These are phyloP conservation scores for Hydrolagus colliei DNA, from an alignment of 2,797 vertebrate genomes.

Conservation along the genomic window DNA sequence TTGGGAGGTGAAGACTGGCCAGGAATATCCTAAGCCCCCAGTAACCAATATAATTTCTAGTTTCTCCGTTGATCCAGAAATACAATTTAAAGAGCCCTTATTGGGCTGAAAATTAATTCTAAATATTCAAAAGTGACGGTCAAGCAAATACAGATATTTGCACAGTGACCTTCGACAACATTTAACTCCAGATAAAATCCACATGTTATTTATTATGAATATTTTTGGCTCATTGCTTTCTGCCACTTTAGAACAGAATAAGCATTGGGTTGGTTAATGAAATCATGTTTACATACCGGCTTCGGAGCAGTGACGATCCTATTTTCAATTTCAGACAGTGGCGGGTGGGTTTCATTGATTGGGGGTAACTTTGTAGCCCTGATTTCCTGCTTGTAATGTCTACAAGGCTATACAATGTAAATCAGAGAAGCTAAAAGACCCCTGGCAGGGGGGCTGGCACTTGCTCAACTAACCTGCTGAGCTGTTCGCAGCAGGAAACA, in stretches of 20 bases:
- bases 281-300: neutral
- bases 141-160: neutral
- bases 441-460: constrained; percentile 60
- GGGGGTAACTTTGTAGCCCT: constrained; percentile 40
- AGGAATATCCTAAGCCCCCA: no score
- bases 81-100: neutral
- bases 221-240: neutral
- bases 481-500: constrained; percentile 67
- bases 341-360: constrained; percentile 37
- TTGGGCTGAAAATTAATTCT: neutral
- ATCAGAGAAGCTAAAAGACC: constrained; percentile 51
- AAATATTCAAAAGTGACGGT: neutral
- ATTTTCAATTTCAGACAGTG: constrained; percentile 45
- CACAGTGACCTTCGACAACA: neutral
- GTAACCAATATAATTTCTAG: no score
- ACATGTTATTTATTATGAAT: no score
- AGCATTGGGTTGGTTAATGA: neutral
- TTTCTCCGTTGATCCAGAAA: no score
- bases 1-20: no score
- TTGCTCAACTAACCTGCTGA: constrained; percentile 54
- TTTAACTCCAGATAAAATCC: neutral
- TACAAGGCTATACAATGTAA: constrained; percentile 52
- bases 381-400: constrained; percentile 48
- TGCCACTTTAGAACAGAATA: neutral
- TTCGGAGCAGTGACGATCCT: constrained; percentile 41